Evolutionary conservation across 2,888 invertebrate genomes (phyloP).

Genomic region (Coleophora flavipennella): DNA sequence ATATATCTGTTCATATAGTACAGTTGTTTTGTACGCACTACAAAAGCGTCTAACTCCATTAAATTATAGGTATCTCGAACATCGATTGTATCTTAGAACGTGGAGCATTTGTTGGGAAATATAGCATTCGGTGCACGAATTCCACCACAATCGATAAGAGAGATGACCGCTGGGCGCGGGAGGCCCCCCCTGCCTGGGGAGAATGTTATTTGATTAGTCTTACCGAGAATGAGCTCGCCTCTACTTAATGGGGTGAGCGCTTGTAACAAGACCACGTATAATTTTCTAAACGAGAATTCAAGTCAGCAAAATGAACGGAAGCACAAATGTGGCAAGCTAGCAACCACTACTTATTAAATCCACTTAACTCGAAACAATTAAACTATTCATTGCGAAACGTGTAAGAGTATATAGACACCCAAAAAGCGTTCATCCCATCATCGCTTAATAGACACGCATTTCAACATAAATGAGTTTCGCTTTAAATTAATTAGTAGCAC

Average conservation of each 20-base stretch:
- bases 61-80: constrained; percentile 30
- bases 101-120: constrained; percentile 61
- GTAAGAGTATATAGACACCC: constrained; percentile 42
- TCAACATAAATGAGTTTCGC: constrained; percentile 71
- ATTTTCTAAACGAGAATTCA: constrained; percentile 41
- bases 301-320: background rate
- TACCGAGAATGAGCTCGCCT: constrained; percentile 72
- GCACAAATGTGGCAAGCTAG: background rate
- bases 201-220: constrained; percentile 74
- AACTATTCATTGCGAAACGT: constrained; percentile 36
- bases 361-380: constrained; percentile 49
- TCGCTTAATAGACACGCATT: constrained; percentile 69
- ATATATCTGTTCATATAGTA: no score
- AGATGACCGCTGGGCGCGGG: constrained; percentile 69
- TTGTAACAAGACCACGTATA: constrained; percentile 67
- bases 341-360: constrained; percentile 30
- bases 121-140: constrained; percentile 72
- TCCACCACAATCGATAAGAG: constrained; percentile 73
- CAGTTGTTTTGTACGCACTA: no score
- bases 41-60: constrained; percentile 2
- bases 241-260: constrained; percentile 70
- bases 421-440: constrained; percentile 60
- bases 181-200: constrained; percentile 42
- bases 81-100: constrained; percentile 41
- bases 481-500: constrained; percentile 73